Evolutionary conservation across 2,888 invertebrate species (phyloP).

Genomic region (Catocala fraxini): DNA sequence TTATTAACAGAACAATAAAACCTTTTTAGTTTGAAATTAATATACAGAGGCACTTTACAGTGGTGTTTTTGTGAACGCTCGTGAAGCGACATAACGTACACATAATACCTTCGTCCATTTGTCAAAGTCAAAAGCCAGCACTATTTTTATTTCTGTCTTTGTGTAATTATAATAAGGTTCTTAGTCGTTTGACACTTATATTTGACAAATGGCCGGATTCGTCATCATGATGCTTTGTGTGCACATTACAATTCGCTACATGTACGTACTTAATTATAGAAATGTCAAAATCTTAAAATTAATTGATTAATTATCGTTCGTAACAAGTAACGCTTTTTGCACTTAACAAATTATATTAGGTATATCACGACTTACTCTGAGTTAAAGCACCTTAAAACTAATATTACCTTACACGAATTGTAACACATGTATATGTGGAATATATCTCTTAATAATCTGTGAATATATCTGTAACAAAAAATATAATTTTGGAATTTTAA

Average conservation of each 20-base stretch:
- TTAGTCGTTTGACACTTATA: constrained; percentile 27
- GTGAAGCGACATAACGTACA: constrained; percentile 38
- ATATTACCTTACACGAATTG: constrained; percentile 64
- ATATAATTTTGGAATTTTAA: constrained; percentile 80
- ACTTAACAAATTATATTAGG: constrained; percentile 63
- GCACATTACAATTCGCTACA: constrained; percentile 46
- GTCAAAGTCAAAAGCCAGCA: constrained; percentile 39
- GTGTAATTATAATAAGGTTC: constrained; percentile 32
- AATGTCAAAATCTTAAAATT: constrained; percentile 57
- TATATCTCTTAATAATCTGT: constrained; percentile 72
- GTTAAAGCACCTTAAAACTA: constrained; percentile 83
- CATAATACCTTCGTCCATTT: constrained; percentile 38
- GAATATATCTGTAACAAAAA: constrained; percentile 76
- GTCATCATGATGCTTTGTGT: constrained; percentile 38
- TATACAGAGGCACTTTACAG: constrained; percentile 55
- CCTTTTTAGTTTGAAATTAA: constrained; percentile 44
- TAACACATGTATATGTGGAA: constrained; percentile 71
- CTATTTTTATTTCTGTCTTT: constrained; percentile 34
- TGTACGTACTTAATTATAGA: constrained; percentile 44
- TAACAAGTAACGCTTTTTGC: constrained; percentile 54
- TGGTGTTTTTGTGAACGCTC: constrained; percentile 49
- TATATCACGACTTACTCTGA: constrained; percentile 81
- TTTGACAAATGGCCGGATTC: constrained; percentile 44
- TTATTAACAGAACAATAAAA: constrained; percentile 53
- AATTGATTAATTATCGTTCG: constrained; percentile 58